Base-by-base conservation (phyloP, 2,113 vertebrate genomes). In the Bos javanicus region DNA sequence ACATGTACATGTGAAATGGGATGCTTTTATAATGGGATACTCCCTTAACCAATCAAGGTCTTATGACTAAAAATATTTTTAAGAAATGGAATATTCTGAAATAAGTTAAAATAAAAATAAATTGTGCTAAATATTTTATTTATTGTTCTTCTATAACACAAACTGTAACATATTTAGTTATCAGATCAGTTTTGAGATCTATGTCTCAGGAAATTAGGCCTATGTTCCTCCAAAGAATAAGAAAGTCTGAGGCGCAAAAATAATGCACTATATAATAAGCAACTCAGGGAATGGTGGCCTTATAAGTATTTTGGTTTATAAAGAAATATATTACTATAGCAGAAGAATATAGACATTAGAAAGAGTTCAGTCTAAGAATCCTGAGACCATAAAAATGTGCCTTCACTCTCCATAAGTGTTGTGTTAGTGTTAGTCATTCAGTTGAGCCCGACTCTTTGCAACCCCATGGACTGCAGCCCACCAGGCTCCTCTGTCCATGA, bases 331-430 rank as follows among this genome's bases (percentile, higher is more conserved):
- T 28, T 59, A 90, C 26, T 90, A 21, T 54, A 90, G 46, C 39
- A 90, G n/a, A 83, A 81, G 26, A 95, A 98, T 82, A 36, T 60
- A 87, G 81, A 97, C 67, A 97, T 95, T 82, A 92, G 81, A 91
- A 92, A 84, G 87, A 92, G n/a, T 92, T 94, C 60, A 62, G 33
- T 28, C 46, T 71, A 57, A 93, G 95, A 93, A 19, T 64, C 87
- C 80, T 25, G 14, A 80, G 93, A 48, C 60, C 83, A 78, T 62
- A 94, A 97, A 82, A 96, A 89, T 16, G 52, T 33, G 78, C 19
- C 91, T 95, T 93, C 59, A 48, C 0, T 78, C 64, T 86, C 85
- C 26, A 67, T 13, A 85, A 46, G 43, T 46, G 43, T 46, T 46
- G 43, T 46, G 43, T 46, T 46, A 46, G 43, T 46, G 43, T 46